Conservation (phyloP, 2,888 invertebrate species). For the Apotomis turbidana region DNA sequence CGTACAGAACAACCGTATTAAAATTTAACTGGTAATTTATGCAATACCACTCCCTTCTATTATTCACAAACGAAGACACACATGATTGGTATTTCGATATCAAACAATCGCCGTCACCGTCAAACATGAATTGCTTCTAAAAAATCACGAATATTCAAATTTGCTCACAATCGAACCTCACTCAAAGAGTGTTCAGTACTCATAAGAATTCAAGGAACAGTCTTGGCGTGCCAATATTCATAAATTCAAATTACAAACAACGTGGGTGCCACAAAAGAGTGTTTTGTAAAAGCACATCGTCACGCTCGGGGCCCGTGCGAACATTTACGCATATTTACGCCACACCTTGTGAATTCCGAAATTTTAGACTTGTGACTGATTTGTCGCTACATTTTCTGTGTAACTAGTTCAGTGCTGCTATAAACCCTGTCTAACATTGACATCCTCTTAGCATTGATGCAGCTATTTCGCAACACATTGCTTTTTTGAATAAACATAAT, state of each 20-base stretch:
- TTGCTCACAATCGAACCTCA: constrained; percentile 47
- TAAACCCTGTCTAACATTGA: too few species aligned
- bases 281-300: constrained; percentile 56
- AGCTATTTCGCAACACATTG: too few species aligned
- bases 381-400: too few species aligned
- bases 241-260: constrained; percentile 56
- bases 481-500: too few species aligned
- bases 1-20: constrained; percentile 57
- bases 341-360: not conserved
- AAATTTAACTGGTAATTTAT: constrained; percentile 58
- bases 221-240: constrained; percentile 58
- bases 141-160: constrained; percentile 49
- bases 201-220: constrained; percentile 55
- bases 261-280: constrained; percentile 59
- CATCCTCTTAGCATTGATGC: too few species aligned
- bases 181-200: constrained; percentile 48
- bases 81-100: constrained; percentile 31
- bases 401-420: too few species aligned
- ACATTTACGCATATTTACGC: not conserved
- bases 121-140: constrained; percentile 39
- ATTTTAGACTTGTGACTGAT: not conserved
- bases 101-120: constrained; percentile 4
- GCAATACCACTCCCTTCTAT: constrained; percentile 45
- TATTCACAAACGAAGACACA: constrained; percentile 18
- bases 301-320: constrained; percentile 1